Conservation (phyloP, 92 coral and sea anemone genomes). For the Micromussa lordhowensis region DNA sequence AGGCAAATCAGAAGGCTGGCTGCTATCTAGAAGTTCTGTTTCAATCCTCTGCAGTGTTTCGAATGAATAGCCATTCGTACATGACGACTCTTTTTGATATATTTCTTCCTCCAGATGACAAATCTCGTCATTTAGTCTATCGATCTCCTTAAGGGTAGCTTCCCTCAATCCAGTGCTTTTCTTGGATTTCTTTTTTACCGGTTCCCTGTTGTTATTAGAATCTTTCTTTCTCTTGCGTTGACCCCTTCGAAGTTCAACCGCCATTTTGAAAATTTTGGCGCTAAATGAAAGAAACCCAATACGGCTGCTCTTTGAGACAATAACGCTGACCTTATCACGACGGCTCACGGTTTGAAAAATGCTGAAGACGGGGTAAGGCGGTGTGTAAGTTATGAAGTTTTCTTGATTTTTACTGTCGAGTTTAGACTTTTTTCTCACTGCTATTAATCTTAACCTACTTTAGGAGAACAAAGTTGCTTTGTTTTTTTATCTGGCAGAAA, state of each 20-base stretch:
- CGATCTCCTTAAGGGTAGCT: slow-evolving; percentile 67
- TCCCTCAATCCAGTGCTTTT: slow-evolving; percentile 48
- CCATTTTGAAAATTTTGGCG: slow-evolving; percentile 78
- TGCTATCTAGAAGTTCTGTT: slow-evolving; percentile 31
- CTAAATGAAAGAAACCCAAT: slow-evolving; percentile 17
- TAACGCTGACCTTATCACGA: slow-evolving; percentile 9
- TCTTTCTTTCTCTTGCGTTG: slow-evolving; percentile 7
- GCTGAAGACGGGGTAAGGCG: slow-evolving; percentile 70
- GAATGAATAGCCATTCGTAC: slow-evolving; percentile 35
- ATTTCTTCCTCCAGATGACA: slow-evolving; percentile 67
- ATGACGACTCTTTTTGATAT: slow-evolving; percentile 59
- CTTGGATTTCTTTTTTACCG: slow-evolving; percentile 51
- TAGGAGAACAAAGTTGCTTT: background rate
- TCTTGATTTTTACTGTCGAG: background rate
- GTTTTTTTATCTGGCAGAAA: slow-evolving; percentile 53
- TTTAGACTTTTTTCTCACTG: background rate
- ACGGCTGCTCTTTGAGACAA: slow-evolving; percentile 28
- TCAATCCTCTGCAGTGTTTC: slow-evolving; percentile 57
- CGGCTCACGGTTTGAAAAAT: slow-evolving; percentile 12
- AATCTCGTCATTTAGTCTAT: slow-evolving; percentile 71
- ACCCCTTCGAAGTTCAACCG: slow-evolving; percentile 55
- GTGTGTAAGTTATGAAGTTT: background rate
- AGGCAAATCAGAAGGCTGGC: slow-evolving; percentile 41
- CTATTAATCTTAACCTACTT: background rate
- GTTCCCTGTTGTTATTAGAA: slow-evolving; percentile 32